These are phyloP conservation scores for Andrena bicolor DNA, from an alignment of 2,888 invertebrate genomes.

Conservation along the genomic window DNA sequence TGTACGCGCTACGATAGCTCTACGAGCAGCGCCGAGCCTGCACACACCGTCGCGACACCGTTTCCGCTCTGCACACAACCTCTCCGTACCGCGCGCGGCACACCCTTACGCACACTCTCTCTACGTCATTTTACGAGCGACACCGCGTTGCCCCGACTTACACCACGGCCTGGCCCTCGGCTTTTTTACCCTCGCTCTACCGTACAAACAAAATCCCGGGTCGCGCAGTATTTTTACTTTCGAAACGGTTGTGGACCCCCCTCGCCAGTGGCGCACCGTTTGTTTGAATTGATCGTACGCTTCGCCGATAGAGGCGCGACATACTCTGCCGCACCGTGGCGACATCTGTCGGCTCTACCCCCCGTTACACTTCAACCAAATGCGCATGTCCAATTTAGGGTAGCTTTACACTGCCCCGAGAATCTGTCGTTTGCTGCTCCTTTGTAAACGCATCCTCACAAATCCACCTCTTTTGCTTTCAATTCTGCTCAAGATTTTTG, in stretches of 20 bases:
- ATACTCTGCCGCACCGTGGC: not conserved
- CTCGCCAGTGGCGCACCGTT: constrained; percentile 66
- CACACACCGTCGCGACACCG: constrained; percentile 65
- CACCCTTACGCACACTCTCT: constrained; percentile 68
- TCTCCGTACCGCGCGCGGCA: constrained; percentile 61
- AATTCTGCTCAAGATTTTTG: not conserved
- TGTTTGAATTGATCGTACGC: constrained; percentile 63
- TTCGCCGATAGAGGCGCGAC: constrained; percentile 63
- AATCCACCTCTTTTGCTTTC: not conserved
- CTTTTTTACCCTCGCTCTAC: constrained; percentile 64
- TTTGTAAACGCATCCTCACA: constrained; percentile 7
- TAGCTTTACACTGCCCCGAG: not conserved
- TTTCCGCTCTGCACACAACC: constrained; percentile 59
- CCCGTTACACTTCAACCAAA: constrained; percentile 6
- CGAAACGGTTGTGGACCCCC: constrained; percentile 78
- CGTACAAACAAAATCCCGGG: constrained; percentile 74
- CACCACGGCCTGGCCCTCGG: constrained; percentile 55
- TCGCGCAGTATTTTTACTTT: constrained; percentile 82
- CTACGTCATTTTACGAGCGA: constrained; percentile 72
- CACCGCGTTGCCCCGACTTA: constrained; percentile 57
- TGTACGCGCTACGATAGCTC: constrained; percentile 67
- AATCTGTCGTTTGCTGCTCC: too few relatives aligned
- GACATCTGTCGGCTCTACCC: constrained; percentile 50
- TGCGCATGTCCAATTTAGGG: constrained; percentile 44
- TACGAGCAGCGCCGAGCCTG: constrained; percentile 64